phyloP scores from a whole-genome alignment of 2,113 vertebrate species.

The Pitta sordida region DNA sequence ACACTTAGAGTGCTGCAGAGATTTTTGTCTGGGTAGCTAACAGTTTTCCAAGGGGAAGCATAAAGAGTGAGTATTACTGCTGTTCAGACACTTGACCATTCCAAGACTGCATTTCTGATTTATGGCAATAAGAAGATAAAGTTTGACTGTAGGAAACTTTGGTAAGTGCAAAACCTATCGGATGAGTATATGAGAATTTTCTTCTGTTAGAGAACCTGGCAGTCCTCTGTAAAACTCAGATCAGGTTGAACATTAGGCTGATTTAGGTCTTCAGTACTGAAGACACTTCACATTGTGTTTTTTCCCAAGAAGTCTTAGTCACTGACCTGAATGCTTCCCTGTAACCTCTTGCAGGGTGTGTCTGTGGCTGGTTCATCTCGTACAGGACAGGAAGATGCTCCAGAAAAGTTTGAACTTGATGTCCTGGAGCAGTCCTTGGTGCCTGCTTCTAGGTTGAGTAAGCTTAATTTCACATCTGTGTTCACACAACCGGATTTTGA shows the following conservation, averaged over 20 bases:
- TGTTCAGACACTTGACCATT: background rate
- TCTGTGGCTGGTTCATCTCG: background rate
- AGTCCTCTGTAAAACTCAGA: background rate
- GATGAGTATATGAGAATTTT: background rate
- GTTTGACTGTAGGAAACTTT: background rate
- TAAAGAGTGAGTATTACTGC: background rate
- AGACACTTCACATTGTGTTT: background rate
- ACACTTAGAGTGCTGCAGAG: background rate
- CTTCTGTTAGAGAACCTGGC: background rate
- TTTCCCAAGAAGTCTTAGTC: background rate
- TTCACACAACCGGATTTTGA: background rate
- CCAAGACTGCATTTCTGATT: background rate
- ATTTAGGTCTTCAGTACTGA: background rate
- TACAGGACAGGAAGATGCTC: background rate
- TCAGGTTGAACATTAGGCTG: background rate
- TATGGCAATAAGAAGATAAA: background rate
- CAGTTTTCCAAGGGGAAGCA: background rate
- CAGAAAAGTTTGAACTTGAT: background rate
- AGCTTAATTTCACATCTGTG: background rate
- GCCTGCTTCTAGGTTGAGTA: background rate
- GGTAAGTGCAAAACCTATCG: background rate
- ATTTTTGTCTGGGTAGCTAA: background rate
- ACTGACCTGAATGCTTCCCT: background rate
- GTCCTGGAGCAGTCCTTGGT: background rate
- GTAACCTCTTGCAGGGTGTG: background rate